phyloP scores from a whole-genome alignment of 2,888 invertebrate species.

The Leucoma salicis region DNA sequence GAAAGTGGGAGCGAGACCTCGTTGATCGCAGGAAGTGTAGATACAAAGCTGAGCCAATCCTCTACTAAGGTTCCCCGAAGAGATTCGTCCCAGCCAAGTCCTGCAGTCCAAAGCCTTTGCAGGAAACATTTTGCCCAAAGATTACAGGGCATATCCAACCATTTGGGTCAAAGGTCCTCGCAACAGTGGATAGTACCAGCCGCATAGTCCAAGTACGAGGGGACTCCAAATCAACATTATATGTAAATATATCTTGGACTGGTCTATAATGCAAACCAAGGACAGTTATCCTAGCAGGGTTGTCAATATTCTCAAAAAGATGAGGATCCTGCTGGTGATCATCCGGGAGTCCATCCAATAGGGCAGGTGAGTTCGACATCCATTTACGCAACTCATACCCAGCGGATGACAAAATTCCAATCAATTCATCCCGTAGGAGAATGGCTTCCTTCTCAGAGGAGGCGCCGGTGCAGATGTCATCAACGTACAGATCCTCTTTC shows the following conservation, averaged over 20 bases:
- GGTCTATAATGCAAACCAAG: too few relatives aligned
- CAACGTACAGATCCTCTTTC: too few relatives aligned
- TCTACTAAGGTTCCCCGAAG: not conserved
- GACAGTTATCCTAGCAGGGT: too few relatives aligned
- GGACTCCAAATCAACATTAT: not conserved
- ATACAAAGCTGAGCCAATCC: not conserved
- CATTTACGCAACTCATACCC: not conserved
- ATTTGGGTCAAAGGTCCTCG: not conserved
- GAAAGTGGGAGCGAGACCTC: not conserved
- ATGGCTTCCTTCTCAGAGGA: too few relatives aligned
- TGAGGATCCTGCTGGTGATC: not conserved
- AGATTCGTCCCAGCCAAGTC: not conserved
- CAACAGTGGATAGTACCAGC: not conserved
- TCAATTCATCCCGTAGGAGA: not conserved
- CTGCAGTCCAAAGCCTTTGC: too few relatives aligned
- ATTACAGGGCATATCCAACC: too few relatives aligned
- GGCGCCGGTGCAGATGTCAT: too few relatives aligned
- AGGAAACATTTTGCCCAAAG: too few relatives aligned
- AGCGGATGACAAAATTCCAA: not conserved
- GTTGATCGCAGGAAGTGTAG: not conserved
- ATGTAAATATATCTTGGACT: too few relatives aligned
- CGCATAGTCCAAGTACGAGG: not conserved
- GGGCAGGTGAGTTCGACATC: not conserved
- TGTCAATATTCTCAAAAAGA: slow-evolving; percentile 1
- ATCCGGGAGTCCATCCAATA: not conserved